Evolutionary conservation across 2,888 invertebrate species (phyloP).

Genomic region (Limnephilus marmoratus): DNA sequence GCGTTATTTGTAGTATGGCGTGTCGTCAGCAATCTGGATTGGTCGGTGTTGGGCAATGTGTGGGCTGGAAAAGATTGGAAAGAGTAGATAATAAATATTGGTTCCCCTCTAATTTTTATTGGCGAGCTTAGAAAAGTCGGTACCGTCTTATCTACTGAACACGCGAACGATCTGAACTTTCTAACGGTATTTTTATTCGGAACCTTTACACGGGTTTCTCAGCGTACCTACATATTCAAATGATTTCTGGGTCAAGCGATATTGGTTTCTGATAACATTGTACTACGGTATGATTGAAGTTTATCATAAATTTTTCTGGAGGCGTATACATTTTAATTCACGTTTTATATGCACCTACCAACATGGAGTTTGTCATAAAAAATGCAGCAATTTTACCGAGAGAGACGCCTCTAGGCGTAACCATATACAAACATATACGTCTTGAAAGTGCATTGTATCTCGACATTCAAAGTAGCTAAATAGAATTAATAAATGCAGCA

Average conservation of each 20-base stretch:
- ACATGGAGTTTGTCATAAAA: background rate
- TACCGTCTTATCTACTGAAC: slow-evolving; percentile 3
- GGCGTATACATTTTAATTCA: background rate
- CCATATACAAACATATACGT: background rate
- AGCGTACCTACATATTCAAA: slow-evolving; percentile 2
- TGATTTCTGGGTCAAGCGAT: slow-evolving; percentile 36
- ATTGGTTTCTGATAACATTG: slow-evolving; percentile 42
- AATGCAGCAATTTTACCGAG: background rate
- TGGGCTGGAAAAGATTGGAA: slow-evolving; percentile 49
- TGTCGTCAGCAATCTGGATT: background rate
- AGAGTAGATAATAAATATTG: slow-evolving; percentile 51
- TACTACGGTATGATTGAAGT: slow-evolving; percentile 32
- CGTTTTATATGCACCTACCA: background rate
- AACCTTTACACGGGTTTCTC: slow-evolving; percentile 2
- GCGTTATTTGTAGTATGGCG: slow-evolving; percentile 7
- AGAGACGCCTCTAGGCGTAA: background rate
- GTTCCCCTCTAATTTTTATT: slow-evolving; percentile 43
- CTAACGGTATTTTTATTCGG: slow-evolving; percentile 34
- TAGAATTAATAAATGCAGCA: background rate
- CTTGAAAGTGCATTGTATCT: background rate
- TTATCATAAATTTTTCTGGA: slow-evolving; percentile 7
- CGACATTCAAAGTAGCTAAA: background rate
- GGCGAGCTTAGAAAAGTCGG: slow-evolving; percentile 37
- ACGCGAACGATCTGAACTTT: slow-evolving; percentile 33
- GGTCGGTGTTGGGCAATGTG: slow-evolving; percentile 28